Evolutionary conservation across 1,140 invertebrate species (phyloP), one percentile per base, ranked within the genome.

Genomic region (Alviniconcha marisindica): DNA sequence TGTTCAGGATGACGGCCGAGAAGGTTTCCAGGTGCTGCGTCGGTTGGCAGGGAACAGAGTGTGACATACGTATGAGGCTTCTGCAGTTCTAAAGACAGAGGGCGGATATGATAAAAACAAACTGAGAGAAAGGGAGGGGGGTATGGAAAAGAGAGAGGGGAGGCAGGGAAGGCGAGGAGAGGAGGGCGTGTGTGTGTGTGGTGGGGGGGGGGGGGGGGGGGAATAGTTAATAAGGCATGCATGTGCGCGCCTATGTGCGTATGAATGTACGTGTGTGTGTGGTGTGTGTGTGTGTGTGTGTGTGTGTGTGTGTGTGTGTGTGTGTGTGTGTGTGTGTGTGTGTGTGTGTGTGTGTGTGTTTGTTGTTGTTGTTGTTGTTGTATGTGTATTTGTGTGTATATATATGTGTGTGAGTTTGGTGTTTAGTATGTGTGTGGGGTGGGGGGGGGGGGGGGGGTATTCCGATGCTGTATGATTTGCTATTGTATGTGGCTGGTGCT

Each of bases 241-340:
- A 33, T 33, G 63, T 66, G 28, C 4, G 63, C 36, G 56, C 7
- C 21, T 21, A n/a, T 60, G 4, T 60, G 56, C 14, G 24, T n/a
- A 60, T 60, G 56, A 18, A 60, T 60, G 56, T 5, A 60, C 28
- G 4, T 60, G 56, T 60, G n/a, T 60, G 56, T 2, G 15, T 60
- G 56, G 63, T 66, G 63, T 66, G 63, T 66, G 63, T 60, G 56
- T 51, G 48, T 60, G 7, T 60, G 56, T 60, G 56, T 60, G 24
- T 60, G 56, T 60, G 56, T 60, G 10, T 60, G 56, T n/a, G 56
- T 60, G 24, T 60, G 10, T 60, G 56, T 60, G 56, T n/a, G 56
- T 60, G 56, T n/a, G 56, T 60, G 56, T n/a, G 56, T 60, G 56
- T n/a, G 56, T 60, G 56, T n/a, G 24, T 60, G 56, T 60, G 56